Evolutionary conservation across 2,113 vertebrate genomes (phyloP), one percentile per base, ranked within the genome.

Genomic region (Taxidea taxus): DNA sequence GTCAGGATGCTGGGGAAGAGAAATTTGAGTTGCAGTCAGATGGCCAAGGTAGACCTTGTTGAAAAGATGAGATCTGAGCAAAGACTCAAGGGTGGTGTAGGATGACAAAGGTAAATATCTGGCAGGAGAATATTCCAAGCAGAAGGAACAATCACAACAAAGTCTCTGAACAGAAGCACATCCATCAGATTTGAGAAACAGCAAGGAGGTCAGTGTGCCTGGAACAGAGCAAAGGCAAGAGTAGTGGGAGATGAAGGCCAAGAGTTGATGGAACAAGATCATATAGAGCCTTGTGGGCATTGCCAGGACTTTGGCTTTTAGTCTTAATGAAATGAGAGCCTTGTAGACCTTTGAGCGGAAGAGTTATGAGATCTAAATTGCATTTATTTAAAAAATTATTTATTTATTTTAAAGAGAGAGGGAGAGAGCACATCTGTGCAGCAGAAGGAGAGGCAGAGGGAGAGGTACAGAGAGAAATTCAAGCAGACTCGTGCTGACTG

Each of bases 281-380:
- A 13, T 9, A 20, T 7, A 58, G 25, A 64, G 12, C 42, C 44
- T 74, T 56, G 21, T 12, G 64, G 47, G 39, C 39, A 74, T 86
- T 64, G 14, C 72, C 37, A 88, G 39, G 66, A 49, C 37, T 42
- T 90, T 62, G 58, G n/a, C 3, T 84, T 77, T 92, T 12, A 56
- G 58, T 80, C 68, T 70, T 18, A 90, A 56, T 62, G 49, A 92
- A 68, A 51, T 84, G 31, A 2, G 16, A 74, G 1, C 7, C 44
- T 66, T 87, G 49, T 31, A 87, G 87, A 60, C 25, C 85, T 97
- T 75, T 88, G 70, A 94, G 64, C 4, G 58, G 62, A 97, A 85
- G 49, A 90, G 9, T 87, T 66, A n/a, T 20, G 56, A 90, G 66
- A 83, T 39, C 7, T 77, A 37, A 75, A 34, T 87, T 77, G 44